Conservation (phyloP, 2,888 invertebrate species). For the Cryptus armator region DNA sequence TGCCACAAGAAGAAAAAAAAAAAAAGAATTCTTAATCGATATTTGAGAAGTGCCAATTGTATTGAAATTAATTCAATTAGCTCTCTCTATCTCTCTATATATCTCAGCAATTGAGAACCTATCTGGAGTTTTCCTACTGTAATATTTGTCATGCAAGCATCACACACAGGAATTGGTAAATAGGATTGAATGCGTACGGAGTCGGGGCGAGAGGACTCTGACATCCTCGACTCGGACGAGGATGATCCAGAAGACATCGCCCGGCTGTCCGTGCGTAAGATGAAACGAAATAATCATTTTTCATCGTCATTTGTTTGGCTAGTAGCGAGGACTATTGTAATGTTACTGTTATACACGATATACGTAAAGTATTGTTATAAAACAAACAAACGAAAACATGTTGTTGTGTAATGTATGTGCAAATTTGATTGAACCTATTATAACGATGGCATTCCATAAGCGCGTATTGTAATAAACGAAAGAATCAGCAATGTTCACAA, state of each 20-base stretch:
- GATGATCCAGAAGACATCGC: conserved; percentile 70
- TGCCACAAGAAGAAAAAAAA: conserved; percentile 51
- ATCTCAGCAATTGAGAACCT: conserved; percentile 38
- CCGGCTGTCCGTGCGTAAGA: conserved; percentile 34
- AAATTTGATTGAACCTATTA: conserved; percentile 48
- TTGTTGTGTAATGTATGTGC: conserved; percentile 63
- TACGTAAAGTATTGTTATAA: conserved; percentile 68
- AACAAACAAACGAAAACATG: conserved; percentile 31
- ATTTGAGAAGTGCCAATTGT: conserved; percentile 63
- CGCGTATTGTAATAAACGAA: conserved; percentile 69
- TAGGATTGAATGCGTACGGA: conserved; percentile 35
- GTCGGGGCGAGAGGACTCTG: conserved; percentile 69
- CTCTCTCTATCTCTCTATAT: conserved; percentile 22
- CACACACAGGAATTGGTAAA: conserved; percentile 60
- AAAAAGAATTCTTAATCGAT: conserved; percentile 27
- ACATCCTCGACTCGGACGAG: conserved; percentile 71
- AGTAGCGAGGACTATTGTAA: conserved; percentile 66
- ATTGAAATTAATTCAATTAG: conserved; percentile 43
- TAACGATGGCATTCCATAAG: conserved; percentile 70
- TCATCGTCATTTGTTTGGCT: conserved; percentile 43
- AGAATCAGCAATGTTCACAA: conserved; percentile 55
- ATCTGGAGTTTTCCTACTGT: conserved; percentile 60
- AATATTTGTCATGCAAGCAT: conserved; percentile 58
- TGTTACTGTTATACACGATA: conserved; percentile 68
- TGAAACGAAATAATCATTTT: conserved; percentile 6